Evolutionary conservation across 1,140 invertebrate genomes (phyloP), one percentile per base, ranked within the genome.

Genomic region (Drosophila arawakana): DNA sequence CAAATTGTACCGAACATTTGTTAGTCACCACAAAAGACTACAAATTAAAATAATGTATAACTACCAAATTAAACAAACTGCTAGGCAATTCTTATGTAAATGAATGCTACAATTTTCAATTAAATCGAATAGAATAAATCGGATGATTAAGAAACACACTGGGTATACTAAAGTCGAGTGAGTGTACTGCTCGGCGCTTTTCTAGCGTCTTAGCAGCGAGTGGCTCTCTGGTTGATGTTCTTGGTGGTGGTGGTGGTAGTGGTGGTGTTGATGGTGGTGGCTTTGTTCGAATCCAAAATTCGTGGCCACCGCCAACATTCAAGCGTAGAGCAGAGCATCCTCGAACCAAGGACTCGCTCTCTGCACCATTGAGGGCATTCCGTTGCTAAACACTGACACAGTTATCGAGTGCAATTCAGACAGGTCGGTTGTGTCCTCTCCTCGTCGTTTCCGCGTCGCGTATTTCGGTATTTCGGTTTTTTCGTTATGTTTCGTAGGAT

Each of bases 371-470:
- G 6, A 4, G 68, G 74, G 81, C 71, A 90, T 90, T 90, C 85
- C 86, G 65, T 54, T 55, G 82, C 76, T 79, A 62, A 54, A 72
- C 65, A 49, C 75, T 91, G 90, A 91, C 90, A 91, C 90, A 91
- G 90, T 91, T 91, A 91, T 91, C 78, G 84, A 86, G 83, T 91
- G 90, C 83, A 91, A 89, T 91, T 78, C 90, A 78, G 68, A 78
- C 81, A 84, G 89, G 90, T 89, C 90, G 90, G 90, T 85, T 85
- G 90, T 91, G 81, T 89, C 49, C 50, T 30, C 49, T 65, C 47
- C 52, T 46, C 58, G 13, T 43, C 30, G 18, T 47, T 49, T 59
- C 52, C 81, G 81, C 73, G 76, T 81, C 73, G 81, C 78, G 78
- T 90, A 66, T 76, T 79, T 57, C 58, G n/a, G 35, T 41, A 63